These are phyloP conservation scores for Daktulosphaira vitifoliae DNA, from an alignment of 1,140 invertebrate genomes.

Conservation along the genomic window DNA sequence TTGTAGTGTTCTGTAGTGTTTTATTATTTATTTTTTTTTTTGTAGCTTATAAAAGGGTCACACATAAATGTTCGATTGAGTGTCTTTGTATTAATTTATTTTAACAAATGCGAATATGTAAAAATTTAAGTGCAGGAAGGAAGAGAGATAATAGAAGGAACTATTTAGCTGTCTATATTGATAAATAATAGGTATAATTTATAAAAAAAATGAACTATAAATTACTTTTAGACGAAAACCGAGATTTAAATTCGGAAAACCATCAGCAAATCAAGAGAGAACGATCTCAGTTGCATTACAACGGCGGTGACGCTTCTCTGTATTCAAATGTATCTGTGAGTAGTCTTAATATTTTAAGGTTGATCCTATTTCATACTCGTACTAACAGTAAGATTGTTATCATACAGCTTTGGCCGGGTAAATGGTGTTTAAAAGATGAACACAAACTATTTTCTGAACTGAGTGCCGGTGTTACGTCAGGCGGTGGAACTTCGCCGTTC, in stretches of 20 bases:
- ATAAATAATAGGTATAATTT: too few relatives aligned
- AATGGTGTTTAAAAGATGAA: conserved; percentile 82
- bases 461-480: conserved; percentile 47
- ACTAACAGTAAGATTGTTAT: too few relatives aligned
- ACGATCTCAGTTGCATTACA: conserved; percentile 64
- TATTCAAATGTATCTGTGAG: conserved; percentile 65
- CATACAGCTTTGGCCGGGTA: conserved; percentile 69
- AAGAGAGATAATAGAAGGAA: too few relatives aligned
- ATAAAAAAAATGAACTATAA: too few relatives aligned
- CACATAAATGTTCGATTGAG: not conserved
- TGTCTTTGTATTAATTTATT: not conserved
- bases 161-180: too few relatives aligned
- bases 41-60: conserved; percentile 27
- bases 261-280: conserved; percentile 71
- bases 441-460: conserved; percentile 74
- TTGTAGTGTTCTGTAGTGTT: too few relatives aligned
- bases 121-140: too few relatives aligned
- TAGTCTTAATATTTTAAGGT: too few relatives aligned
- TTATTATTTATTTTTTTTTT: conserved; percentile 30
- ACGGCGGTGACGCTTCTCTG: conserved; percentile 71
- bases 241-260: conserved; percentile 66
- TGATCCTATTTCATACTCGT: too few relatives aligned
- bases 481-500: conserved; percentile 44
- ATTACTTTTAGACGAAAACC: conserved; percentile 64
- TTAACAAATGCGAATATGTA: too few relatives aligned